phyloP scores from a whole-genome alignment of 2,113 vertebrate genomes.

The Furnarius figulus region DNA sequence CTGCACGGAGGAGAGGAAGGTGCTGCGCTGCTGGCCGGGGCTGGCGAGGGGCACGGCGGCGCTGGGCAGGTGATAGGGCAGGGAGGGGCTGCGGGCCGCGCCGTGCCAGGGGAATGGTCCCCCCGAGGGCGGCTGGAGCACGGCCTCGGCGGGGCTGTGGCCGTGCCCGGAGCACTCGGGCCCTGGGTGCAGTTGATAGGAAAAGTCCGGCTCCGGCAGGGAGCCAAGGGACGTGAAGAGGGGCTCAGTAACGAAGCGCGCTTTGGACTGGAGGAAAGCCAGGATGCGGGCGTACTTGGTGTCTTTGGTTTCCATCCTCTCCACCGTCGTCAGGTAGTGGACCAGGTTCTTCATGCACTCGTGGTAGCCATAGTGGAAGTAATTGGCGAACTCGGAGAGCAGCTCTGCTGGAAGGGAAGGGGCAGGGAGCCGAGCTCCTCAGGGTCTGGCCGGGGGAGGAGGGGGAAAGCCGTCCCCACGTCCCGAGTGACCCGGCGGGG shows the following conservation, averaged over 20 bases:
- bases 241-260: constrained; percentile 85
- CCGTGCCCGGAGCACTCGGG: constrained; percentile 80
- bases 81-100: constrained; percentile 76
- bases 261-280: constrained; percentile 94
- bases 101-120: constrained; percentile 85
- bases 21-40: constrained; percentile 84
- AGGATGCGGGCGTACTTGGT: constrained; percentile 95
- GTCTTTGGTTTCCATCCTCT: constrained; percentile 95
- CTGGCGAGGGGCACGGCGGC: constrained; percentile 76
- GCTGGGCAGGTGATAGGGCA: constrained; percentile 79
- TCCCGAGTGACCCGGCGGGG: not conserved
- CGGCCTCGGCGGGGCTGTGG: constrained; percentile 78
- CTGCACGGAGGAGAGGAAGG: constrained; percentile 87
- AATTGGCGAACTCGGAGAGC: constrained; percentile 96
- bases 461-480: not conserved
- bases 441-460: not conserved
- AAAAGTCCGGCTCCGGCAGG: constrained; percentile 84
- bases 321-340: constrained; percentile 96
- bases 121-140: constrained; percentile 81
- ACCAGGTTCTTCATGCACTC: constrained; percentile 99
- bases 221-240: constrained; percentile 79
- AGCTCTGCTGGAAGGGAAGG: constrained; percentile 80
- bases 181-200: constrained; percentile 82
- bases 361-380: constrained; percentile 97
- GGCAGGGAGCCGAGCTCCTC: not conserved